Evolutionary conservation across 2,797 vertebrate species (phyloP).

Genomic region (Pangasius larnaudii): DNA sequence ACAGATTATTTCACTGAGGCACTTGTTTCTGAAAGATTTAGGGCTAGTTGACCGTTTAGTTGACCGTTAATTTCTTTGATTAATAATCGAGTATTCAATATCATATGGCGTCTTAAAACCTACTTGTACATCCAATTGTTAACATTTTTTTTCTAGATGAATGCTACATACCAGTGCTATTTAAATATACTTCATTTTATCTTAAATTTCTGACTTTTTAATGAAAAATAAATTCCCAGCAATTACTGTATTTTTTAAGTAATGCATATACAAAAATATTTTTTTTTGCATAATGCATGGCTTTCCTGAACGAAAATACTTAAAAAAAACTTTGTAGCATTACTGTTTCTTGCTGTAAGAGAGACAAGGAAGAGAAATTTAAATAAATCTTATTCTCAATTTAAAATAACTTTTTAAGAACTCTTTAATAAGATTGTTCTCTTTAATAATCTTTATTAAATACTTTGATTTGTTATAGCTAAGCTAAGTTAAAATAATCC

Average conservation of each 20-base stretch:
- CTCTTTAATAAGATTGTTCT: too few species aligned
- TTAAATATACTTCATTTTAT: neutral
- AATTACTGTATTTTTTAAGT: neutral
- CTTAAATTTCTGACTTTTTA: neutral
- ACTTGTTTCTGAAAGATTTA: conserved; percentile 14
- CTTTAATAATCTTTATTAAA: neutral
- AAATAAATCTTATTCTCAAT: neutral
- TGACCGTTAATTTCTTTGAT: neutral
- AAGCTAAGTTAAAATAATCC: neutral
- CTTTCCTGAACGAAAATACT: neutral
- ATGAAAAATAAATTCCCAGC: neutral
- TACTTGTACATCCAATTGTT: too few species aligned
- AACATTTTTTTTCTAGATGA: neutral
- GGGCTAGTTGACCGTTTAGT: too few species aligned
- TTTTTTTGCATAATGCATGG: neutral
- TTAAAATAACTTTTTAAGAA: neutral
- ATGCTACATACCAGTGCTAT: too few species aligned
- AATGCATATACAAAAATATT: neutral
- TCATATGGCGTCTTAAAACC: neutral
- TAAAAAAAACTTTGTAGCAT: neutral
- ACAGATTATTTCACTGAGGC: conserved; percentile 27
- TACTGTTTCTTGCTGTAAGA: neutral
- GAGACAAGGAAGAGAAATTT: neutral
- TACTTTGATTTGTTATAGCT: neutral
- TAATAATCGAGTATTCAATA: neutral